Percentiles rank a stretch among this genome's conserved stretches.
Conservation (phyloP, 2,113 vertebrate species). For the Leptobrachium ailaonicum region DNA sequence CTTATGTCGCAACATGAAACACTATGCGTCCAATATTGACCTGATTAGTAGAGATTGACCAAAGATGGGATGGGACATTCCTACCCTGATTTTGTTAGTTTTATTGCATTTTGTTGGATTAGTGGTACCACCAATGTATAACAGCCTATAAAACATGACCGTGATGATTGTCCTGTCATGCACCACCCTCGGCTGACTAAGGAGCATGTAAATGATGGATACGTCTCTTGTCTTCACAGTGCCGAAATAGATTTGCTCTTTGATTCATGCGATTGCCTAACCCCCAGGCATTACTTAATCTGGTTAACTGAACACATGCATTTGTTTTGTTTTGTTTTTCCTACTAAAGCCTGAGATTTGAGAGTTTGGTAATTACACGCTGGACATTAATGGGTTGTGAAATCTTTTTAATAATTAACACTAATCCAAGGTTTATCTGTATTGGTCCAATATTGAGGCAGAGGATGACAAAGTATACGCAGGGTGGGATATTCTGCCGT, state of each 20-base stretch:
- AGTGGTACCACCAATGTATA: background rate
- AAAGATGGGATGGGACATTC: too few species aligned
- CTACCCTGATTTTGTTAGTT: too few species aligned
- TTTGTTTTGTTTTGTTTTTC: conserved; percentile 89
- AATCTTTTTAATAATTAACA: conserved; percentile 73
- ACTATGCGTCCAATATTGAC: too few species aligned
- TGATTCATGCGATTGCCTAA: conserved; percentile 72
- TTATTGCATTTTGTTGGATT: background rate
- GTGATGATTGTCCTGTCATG: background rate
- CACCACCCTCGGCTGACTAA: background rate
- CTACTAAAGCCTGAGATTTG: conserved; percentile 71
- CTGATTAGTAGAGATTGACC: too few species aligned
- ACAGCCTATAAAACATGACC: background rate
- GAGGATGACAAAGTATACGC: background rate
- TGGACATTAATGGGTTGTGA: conserved; percentile 68
- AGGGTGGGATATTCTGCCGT: background rate
- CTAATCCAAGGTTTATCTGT: conserved; percentile 48
- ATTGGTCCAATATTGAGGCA: conserved; percentile 33
- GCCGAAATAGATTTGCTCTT: conserved; percentile 63
- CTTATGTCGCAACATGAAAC: too few species aligned
- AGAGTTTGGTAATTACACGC: conserved; percentile 67
- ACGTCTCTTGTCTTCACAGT: conserved; percentile 17
- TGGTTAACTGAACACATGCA: conserved; percentile 77
- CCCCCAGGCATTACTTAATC: conserved; percentile 82
- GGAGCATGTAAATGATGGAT: conserved; percentile 19